Conservation (phyloP, 2,113 vertebrate species). For the Theropithecus gelada region DNA sequence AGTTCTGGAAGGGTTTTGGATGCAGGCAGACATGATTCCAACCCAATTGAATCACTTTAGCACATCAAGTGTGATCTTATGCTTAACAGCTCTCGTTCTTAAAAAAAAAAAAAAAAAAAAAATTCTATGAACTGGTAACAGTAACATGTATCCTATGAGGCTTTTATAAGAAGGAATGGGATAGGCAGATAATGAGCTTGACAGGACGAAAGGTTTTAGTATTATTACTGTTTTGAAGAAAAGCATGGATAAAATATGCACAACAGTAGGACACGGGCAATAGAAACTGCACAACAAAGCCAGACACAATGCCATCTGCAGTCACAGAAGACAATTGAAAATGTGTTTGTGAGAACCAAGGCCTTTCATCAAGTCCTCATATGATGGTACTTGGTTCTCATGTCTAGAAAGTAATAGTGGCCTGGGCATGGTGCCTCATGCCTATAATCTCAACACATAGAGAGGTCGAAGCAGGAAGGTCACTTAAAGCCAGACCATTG, state of each 20-base stretch:
- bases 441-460: too few species aligned
- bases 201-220: not conserved
- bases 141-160: not conserved
- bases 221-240: not conserved
- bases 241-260: not conserved
- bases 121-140: not conserved
- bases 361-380: not conserved
- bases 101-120: too few species aligned
- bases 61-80: rapidly evolving
- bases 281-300: not conserved
- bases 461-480: too few species aligned
- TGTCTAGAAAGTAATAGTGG: not conserved
- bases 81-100: not conserved
- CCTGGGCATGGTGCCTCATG: too few species aligned
- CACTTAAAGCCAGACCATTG: too few species aligned
- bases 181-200: not conserved
- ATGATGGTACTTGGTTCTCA: not conserved
- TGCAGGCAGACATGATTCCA: not conserved
- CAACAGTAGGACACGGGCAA: not conserved
- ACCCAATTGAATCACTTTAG: not conserved
- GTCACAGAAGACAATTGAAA: not conserved
- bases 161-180: not conserved
- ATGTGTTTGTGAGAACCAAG: not conserved
- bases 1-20: not conserved
- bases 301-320: not conserved